Base-by-base conservation (phyloP, 2,888 invertebrate species). In the Apotomis betuletana region DNA sequence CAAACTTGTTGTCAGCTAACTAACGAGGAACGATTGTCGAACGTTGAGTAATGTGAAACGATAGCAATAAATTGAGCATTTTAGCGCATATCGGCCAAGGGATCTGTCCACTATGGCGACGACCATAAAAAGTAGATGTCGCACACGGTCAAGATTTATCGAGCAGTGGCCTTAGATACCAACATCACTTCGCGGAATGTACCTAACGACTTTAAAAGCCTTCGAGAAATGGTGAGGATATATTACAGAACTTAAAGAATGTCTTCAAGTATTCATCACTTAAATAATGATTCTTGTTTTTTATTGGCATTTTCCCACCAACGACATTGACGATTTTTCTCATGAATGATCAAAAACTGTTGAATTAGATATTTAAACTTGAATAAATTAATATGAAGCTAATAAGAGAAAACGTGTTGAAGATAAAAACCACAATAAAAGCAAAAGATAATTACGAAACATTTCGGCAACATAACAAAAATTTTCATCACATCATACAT, bases 81-180 rank as follows among this genome's bases (percentile, higher is more conserved):
- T 85, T 83, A 85, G 81, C 79, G 80, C 83, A 88, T 85, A 89
- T 90, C 89, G 88, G 84, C 85, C 86, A 87, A 87, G 88, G 88
- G 85, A 90, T 89, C 85, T 84, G 85, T 84, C 84, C 80, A 82
- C 80, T 85, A 85, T 79, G 84, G 85, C 80, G 76, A 80, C 79
- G 81, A 80, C 85, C 82, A 87, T 88, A 90, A 89, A 90, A 90
- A 90, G 87, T 89, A 84, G 87, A 87, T 85, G 87, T 87, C 81
- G 80, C 83, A 80, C 84, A 86, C 83, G 84, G 83, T 85, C 85
- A 87, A 89, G 89, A 90, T 90, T 89, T 90, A 90, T 88, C 79
- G 82, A 78, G 77, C 80, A 75, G 77, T 80, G 83, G 82, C 84
- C 86, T 88, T 87, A 88, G 87, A 87, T 83, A 83, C 81, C 79